phyloP scores from a whole-genome alignment of 2,113 vertebrate genomes.

The Anguilla japonica region DNA sequence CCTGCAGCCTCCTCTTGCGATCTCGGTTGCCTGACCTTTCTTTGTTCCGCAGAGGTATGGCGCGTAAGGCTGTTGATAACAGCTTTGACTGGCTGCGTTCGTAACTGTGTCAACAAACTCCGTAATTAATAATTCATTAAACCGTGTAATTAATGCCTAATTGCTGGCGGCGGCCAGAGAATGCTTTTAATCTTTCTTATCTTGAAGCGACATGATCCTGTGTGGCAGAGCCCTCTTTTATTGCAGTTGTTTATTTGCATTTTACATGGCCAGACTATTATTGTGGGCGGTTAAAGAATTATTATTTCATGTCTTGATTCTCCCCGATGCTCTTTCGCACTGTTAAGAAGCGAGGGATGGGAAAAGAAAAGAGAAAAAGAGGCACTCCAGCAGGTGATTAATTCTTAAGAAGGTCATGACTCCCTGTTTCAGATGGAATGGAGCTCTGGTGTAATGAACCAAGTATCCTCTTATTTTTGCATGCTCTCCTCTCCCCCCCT shows the following conservation, averaged over 20 bases:
- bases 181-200: background rate
- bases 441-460: background rate
- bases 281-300: background rate
- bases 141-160: background rate
- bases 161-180: background rate
- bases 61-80: too few species aligned
- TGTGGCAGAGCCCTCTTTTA: too few species aligned
- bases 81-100: background rate
- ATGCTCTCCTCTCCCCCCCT: slow-evolving; percentile 2
- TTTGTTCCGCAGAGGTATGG: too few species aligned
- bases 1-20: background rate
- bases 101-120: background rate
- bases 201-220: too few species aligned
- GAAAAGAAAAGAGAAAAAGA: background rate
- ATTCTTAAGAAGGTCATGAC: background rate
- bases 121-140: background rate
- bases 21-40: background rate
- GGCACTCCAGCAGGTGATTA: background rate
- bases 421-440: background rate
- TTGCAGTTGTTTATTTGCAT: background rate
- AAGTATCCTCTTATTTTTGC: background rate
- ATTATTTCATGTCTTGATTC: background rate
- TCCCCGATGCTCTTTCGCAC: background rate
- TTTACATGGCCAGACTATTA: background rate
- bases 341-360: background rate